Conservation (phyloP, 92 coral and sea anemone genomes). For the Porites lobata region DNA sequence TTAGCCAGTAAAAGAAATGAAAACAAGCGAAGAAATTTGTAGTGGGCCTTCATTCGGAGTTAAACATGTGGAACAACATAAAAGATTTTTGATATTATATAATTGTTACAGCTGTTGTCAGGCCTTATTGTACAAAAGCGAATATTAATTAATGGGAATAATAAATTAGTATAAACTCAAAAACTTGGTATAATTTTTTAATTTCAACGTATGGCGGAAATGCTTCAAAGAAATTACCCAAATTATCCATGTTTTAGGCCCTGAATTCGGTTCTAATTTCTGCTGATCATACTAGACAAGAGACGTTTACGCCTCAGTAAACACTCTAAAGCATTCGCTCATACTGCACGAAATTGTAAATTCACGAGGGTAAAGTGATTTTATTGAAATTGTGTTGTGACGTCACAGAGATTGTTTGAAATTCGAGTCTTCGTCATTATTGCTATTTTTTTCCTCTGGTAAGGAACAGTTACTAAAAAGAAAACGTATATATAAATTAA, state of each 20-base stretch:
- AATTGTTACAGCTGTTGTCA: not conserved
- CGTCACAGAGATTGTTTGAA: not conserved
- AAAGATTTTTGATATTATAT: not conserved
- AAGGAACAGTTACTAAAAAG: too few relatives aligned
- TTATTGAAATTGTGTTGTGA: not conserved
- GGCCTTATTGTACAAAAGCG: too few relatives aligned
- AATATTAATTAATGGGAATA: too few relatives aligned
- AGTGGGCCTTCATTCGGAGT: not conserved
- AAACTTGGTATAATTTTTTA: too few relatives aligned
- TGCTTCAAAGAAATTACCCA: not conserved
- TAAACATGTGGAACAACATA: not conserved
- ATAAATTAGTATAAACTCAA: too few relatives aligned
- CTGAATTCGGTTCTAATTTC: not conserved
- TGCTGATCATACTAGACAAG: conserved; percentile 1
- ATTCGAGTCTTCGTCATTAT: too few relatives aligned
- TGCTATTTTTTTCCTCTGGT: too few relatives aligned
- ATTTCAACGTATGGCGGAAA: too few relatives aligned
- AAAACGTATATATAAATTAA: too few relatives aligned
- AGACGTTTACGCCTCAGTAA: not conserved
- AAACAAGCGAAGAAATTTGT: too few relatives aligned
- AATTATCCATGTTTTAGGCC: not conserved
- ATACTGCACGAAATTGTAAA: not conserved
- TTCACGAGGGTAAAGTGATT: not conserved
- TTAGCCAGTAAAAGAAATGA: not conserved
- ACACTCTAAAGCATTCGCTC: not conserved